Conservation (phyloP, 2,113 vertebrate genomes). For the Otolemur garnettii region DNA sequence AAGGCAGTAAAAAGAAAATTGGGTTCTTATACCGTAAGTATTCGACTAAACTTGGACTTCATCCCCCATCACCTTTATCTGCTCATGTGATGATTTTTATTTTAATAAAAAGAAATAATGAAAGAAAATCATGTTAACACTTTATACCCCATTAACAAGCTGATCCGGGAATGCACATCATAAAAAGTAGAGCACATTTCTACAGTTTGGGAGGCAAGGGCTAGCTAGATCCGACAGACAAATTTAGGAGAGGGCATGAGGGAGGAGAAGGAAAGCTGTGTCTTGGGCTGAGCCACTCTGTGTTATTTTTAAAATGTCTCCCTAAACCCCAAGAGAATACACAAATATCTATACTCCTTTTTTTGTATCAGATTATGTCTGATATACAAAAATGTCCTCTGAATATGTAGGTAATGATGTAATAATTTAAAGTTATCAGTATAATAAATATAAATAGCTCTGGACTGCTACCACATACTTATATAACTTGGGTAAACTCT, state of each 20-base stretch:
- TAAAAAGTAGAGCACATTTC: not conserved
- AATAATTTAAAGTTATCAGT: not conserved
- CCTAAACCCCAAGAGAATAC: not conserved
- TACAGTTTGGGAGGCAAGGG: not conserved
- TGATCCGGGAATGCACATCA: not conserved
- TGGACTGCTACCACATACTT: not conserved
- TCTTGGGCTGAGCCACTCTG: not conserved
- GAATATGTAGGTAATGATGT: not conserved
- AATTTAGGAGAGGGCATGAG: fast-evolving
- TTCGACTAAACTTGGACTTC: not conserved
- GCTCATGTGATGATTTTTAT: not conserved
- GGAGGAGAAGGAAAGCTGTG: not conserved
- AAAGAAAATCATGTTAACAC: not conserved
- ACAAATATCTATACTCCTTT: not conserved
- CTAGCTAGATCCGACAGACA: not conserved
- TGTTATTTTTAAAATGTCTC: not conserved
- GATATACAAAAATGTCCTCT: not conserved
- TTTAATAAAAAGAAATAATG: not conserved
- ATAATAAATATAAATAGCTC: not conserved
- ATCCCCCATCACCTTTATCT: not conserved
- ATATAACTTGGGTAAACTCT: not conserved
- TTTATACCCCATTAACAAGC: not conserved
- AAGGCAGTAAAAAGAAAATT: not conserved
- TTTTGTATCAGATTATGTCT: not conserved
- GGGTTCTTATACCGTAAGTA: not conserved